These are phyloP conservation scores for Elachura formosa DNA, from an alignment of 2,113 vertebrate genomes.

Conservation along the genomic window DNA sequence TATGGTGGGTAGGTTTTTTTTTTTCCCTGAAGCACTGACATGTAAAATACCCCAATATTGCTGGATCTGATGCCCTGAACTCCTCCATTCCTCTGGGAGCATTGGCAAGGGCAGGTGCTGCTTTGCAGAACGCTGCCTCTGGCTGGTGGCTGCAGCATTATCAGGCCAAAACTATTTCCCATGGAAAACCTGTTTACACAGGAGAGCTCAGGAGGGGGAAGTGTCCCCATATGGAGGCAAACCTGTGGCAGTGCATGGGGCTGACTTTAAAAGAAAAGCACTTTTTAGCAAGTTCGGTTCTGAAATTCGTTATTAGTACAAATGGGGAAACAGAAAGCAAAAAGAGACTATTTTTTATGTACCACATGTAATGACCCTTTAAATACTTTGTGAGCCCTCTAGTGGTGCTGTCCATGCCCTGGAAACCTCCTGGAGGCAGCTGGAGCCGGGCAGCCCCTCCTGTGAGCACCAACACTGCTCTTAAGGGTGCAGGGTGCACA, in stretches of 20 bases:
- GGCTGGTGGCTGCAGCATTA: neutral
- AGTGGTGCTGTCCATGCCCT: neutral
- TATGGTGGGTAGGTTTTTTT: accelerated
- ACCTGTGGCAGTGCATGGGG: neutral
- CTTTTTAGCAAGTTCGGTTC: neutral
- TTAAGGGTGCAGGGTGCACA: accelerated
- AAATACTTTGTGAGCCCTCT: constrained; percentile 32
- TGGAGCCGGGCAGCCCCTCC: neutral
- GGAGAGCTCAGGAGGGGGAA: neutral
- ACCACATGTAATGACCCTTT: neutral
- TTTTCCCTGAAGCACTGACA: neutral
- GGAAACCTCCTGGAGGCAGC: neutral
- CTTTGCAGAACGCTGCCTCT: neutral
- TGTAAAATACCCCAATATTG: accelerated
- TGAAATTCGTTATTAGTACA: accelerated
- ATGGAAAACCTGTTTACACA: neutral
- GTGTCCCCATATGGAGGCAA: neutral
- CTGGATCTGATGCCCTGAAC: neutral
- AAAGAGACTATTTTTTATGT: neutral
- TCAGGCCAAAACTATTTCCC: neutral
- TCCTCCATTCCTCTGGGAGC: neutral
- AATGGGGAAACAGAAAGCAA: neutral
- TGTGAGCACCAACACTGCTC: neutral
- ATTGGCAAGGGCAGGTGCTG: accelerated
- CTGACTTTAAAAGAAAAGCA: neutral